Conservation (phyloP, 1,140 invertebrate species). For the Pemphigus obesinymphae region DNA sequence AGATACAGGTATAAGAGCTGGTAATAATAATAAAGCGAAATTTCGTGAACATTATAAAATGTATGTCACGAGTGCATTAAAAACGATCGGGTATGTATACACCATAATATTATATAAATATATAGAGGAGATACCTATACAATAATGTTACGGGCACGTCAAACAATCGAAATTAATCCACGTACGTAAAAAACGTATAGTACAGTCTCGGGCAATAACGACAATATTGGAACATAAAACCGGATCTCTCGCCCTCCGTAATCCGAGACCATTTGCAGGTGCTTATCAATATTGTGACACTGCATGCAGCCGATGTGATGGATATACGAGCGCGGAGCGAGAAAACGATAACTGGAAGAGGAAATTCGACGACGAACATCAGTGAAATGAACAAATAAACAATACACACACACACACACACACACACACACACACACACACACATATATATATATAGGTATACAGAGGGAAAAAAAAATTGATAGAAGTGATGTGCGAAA, state of each 20-base stretch:
- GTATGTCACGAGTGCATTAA: not conserved
- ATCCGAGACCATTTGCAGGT: constrained; percentile 31
- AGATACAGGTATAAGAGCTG: no score
- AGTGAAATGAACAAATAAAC: not conserved
- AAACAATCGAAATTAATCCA: not conserved
- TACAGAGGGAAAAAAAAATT: not conserved
- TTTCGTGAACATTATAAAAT: not conserved
- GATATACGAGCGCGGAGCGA: no score
- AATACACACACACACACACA: no score
- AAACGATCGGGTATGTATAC: no score
- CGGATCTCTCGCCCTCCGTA: not conserved
- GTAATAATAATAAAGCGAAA: not conserved
- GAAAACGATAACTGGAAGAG: constrained; percentile 2
- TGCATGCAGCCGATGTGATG: not conserved
- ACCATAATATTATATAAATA: no score
- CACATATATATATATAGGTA: no score
- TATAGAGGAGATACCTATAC: no score
- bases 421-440: no score
- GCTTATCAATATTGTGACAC: constrained; percentile 39
- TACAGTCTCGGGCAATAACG: not conserved
- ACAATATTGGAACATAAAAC: constrained; percentile 22
- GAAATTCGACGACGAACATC: not conserved
- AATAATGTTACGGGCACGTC: not conserved
- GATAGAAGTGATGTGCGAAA: not conserved
- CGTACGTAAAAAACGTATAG: not conserved